These are phyloP conservation scores for Mastomys coucha DNA, from an alignment of 2,113 vertebrate species.

Conservation along the genomic window DNA sequence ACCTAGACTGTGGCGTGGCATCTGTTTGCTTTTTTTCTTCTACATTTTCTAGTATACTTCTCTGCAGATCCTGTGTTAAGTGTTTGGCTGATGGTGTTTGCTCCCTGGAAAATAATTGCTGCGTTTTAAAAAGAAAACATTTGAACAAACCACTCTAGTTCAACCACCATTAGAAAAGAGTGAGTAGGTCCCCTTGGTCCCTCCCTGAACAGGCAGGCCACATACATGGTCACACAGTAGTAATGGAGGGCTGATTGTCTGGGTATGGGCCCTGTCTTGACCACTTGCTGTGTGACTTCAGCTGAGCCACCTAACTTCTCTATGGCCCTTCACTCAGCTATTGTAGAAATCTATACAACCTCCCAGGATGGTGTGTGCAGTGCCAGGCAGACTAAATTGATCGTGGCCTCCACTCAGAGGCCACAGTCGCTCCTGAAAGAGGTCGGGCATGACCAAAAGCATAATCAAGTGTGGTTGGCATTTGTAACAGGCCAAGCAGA, in stretches of 20 bases:
- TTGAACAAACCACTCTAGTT: background rate
- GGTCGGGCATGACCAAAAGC: background rate
- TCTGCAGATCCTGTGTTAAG: background rate
- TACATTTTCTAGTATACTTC: background rate
- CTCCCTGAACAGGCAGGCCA: background rate
- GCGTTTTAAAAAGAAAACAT: constrained; percentile 6
- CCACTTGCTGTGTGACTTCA: background rate
- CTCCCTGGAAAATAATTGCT: background rate
- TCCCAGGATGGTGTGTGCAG: background rate
- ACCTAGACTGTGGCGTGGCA: background rate
- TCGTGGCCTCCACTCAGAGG: background rate
- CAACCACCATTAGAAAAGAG: background rate
- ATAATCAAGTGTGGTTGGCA: background rate
- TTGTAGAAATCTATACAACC: background rate
- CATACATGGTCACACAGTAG: rapidly evolving
- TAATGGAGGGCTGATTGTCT: background rate
- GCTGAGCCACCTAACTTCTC: background rate
- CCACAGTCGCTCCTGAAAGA: background rate
- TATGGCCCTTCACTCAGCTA: background rate
- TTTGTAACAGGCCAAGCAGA: background rate
- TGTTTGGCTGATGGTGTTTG: background rate
- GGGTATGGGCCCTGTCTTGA: background rate
- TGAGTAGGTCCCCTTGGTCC: background rate
- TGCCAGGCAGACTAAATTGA: background rate
- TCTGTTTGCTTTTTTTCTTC: background rate